These are phyloP conservation scores for Aplochiton taeniatus DNA, from an alignment of 2,797 vertebrate species.

Conservation along the genomic window DNA sequence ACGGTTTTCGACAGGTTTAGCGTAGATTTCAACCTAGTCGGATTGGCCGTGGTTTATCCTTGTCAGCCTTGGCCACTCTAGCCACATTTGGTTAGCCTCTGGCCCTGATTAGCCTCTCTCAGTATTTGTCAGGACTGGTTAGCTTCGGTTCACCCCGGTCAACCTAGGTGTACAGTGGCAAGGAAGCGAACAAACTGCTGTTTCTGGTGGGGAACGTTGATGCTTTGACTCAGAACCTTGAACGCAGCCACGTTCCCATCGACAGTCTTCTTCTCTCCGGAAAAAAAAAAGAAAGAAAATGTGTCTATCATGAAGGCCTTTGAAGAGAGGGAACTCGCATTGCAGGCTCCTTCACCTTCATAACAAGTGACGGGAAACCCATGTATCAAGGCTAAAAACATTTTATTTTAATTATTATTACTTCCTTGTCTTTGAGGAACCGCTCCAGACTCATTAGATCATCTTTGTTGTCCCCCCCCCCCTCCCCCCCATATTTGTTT, in stretches of 20 bases:
- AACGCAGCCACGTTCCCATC: no score
- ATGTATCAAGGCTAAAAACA: background rate
- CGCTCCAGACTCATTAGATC: constrained; percentile 13
- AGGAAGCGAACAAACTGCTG: background rate
- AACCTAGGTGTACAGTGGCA: constrained; percentile 9
- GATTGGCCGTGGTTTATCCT: background rate
- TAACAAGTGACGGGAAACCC: no score
- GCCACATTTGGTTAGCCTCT: background rate
- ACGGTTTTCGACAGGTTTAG: background rate
- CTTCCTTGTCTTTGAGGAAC: background rate
- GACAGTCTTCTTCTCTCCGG: no score
- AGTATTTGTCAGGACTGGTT: background rate
- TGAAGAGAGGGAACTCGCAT: no score
- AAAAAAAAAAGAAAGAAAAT: no score
- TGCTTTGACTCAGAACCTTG: constrained; percentile 25
- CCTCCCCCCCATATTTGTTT: constrained; percentile 30
- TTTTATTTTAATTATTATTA: background rate
- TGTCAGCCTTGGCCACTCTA: background rate
- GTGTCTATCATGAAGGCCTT: no score
- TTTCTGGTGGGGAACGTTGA: background rate
- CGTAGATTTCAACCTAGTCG: background rate
- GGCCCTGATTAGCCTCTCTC: background rate
- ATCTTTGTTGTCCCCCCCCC: constrained; percentile 10
- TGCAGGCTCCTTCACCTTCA: no score
- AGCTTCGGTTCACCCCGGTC: constrained; percentile 6